Percentiles rank a stretch among this genome's conserved stretches.
phyloP scores from a whole-genome alignment of 1,140 invertebrate species.

The Drosophila kanapiae region DNA sequence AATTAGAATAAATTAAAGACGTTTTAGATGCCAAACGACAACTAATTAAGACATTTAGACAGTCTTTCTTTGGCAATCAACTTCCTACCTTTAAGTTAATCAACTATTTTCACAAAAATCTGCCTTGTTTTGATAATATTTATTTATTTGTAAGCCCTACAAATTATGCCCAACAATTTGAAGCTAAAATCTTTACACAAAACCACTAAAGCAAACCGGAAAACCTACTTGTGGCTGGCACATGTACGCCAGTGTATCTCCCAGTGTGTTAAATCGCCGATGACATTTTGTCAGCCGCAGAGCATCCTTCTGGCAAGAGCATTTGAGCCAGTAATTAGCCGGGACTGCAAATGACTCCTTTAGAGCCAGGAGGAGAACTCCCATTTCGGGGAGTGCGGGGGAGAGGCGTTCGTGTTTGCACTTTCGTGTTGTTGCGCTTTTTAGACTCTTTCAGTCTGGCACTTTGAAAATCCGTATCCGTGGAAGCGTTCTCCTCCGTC shows the following conservation, averaged over 20 bases:
- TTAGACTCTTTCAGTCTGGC: constrained; percentile 52
- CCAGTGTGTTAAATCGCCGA: constrained; percentile 37
- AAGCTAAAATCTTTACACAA: not conserved
- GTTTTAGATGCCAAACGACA: not conserved
- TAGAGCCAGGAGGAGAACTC: constrained; percentile 8
- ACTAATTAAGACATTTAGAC: not conserved
- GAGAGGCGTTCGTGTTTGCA: constrained; percentile 26
- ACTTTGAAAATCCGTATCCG: constrained; percentile 34
- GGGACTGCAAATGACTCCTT: constrained; percentile 25
- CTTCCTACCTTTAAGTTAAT: not conserved
- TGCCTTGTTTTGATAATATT: too few species aligned
- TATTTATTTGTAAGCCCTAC: not conserved
- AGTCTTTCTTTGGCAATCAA: not conserved
- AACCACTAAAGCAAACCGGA: too few species aligned
- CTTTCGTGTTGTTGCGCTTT: constrained; percentile 54
- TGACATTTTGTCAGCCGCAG: constrained; percentile 34
- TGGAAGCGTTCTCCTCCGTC: constrained; percentile 21
- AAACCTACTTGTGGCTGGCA: not conserved
- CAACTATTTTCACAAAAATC: not conserved
- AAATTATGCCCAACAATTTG: not conserved
- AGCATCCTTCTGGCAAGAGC: constrained; percentile 37
- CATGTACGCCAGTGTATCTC: not conserved
- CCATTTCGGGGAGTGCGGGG: not conserved
- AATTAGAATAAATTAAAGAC: not conserved
- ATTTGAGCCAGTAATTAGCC: constrained; percentile 48